Evolutionary conservation across 2,797 vertebrate genomes (phyloP), one percentile per base, ranked within the genome.

Genomic region (Novumbra hubbsi): DNA sequence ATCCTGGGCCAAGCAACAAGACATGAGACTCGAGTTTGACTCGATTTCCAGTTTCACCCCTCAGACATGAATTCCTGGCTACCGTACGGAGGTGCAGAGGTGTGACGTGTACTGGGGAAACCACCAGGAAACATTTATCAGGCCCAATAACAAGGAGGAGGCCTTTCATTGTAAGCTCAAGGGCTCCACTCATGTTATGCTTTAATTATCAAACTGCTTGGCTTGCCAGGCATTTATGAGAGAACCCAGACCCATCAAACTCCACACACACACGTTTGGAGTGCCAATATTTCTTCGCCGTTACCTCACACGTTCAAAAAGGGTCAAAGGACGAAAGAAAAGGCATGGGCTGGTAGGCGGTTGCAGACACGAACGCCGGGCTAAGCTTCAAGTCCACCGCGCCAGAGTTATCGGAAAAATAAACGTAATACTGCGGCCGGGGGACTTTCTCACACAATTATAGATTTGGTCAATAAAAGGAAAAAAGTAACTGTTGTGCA

Each of bases 261-360:
- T 24, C 21, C 24, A n/a, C 55, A 27, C 55, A 27, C 55, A 27
- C 21, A 24, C 21, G 55, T 24, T 24, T 60, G 55, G 21, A 60
- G 55, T 21, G 55, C 11, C 55, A 12, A 60, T 27, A 27, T 60
- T 60, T 60, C 55, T 27, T 24, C 21, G 24, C 55, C 4, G 11
- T 60, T 60, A 60, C 55, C 9, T 60, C 55, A 60, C 55, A 24
- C 21, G 9, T 60, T 60, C 55, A 60, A 60, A 60, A 57, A 57
- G 55, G 55, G 21, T n/a, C 9, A 24, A 21, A 57, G 21, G 55
- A 57, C 24, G 4, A 57, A 57, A 60, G 21, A 24, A 60, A 60
- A 27, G 2, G 55, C 55, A 57, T 1, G 41, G 11, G 41, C 55
- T 12, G 55, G 8, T 8, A 60, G 19, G 55, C 55, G 14, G 55